phyloP scores from a whole-genome alignment of 2,888 invertebrate genomes.

The Panorpa germanica region DNA sequence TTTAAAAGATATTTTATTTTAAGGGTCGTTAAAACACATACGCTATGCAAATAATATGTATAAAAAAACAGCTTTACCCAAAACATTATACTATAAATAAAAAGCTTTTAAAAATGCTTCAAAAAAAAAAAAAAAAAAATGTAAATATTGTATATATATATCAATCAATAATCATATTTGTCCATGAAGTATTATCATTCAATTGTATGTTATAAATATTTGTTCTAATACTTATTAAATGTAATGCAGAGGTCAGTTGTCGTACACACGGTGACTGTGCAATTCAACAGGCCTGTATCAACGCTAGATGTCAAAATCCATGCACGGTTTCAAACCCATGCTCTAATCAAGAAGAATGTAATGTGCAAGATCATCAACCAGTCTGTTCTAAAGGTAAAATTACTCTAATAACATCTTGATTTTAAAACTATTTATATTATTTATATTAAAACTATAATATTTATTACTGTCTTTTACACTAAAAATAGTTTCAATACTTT shows the following conservation, averaged over 20 bases:
- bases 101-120: too few relatives aligned
- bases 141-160: too few relatives aligned
- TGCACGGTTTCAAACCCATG: constrained; percentile 62
- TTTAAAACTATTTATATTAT: not conserved
- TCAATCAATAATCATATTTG: too few relatives aligned
- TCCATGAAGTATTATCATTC: too few relatives aligned
- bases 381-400: constrained; percentile 58
- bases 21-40: too few relatives aligned
- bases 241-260: constrained; percentile 53
- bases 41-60: too few relatives aligned
- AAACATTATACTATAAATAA: too few relatives aligned
- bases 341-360: constrained; percentile 53
- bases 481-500: too few relatives aligned
- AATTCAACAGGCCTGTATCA: constrained; percentile 56
- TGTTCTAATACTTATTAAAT: constrained; percentile 14
- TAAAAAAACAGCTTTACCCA: too few relatives aligned
- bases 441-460: not conserved
- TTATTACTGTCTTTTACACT: not conserved
- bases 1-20: too few relatives aligned
- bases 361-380: constrained; percentile 65
- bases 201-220: too few relatives aligned
- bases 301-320: constrained; percentile 63
- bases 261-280: constrained; percentile 63
- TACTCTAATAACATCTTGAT: constrained; percentile 1
- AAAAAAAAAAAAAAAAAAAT: too few relatives aligned